These are phyloP conservation scores for Nesogale talazaci DNA, from an alignment of 2,113 vertebrate species.

Conservation along the genomic window DNA sequence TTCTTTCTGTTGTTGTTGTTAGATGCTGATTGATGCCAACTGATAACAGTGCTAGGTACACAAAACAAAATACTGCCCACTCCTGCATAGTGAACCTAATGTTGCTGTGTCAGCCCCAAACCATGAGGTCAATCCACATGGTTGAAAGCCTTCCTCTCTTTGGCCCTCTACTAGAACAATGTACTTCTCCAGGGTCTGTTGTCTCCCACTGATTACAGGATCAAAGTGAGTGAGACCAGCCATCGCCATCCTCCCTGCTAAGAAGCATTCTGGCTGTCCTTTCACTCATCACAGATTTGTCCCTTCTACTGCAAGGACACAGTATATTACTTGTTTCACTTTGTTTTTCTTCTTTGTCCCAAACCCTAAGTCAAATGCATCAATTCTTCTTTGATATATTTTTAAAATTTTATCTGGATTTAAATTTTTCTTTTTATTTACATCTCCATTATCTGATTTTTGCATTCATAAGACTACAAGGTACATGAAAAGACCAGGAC, in stretches of 20 bases:
- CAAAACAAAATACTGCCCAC: neutral
- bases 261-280: neutral
- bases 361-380: neutral
- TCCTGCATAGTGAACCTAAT: neutral
- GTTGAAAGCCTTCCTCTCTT: neutral
- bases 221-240: neutral
- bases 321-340: neutral
- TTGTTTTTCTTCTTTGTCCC: neutral
- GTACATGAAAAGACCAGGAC: neutral
- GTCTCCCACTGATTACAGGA: too few species aligned
- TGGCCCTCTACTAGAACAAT: neutral
- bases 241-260: neutral
- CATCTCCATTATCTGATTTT: too few species aligned
- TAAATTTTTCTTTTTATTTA: too few species aligned
- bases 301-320: neutral
- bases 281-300: neutral
- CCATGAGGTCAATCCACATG: neutral
- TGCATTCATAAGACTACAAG: neutral
- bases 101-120: neutral
- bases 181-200: neutral
- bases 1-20: neutral
- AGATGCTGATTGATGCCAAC: neutral
- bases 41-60: neutral
- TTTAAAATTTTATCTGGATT: too few species aligned
- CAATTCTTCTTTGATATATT: too few species aligned